phyloP scores from a whole-genome alignment of 1,140 invertebrate species.

The Idris sp. region DNA sequence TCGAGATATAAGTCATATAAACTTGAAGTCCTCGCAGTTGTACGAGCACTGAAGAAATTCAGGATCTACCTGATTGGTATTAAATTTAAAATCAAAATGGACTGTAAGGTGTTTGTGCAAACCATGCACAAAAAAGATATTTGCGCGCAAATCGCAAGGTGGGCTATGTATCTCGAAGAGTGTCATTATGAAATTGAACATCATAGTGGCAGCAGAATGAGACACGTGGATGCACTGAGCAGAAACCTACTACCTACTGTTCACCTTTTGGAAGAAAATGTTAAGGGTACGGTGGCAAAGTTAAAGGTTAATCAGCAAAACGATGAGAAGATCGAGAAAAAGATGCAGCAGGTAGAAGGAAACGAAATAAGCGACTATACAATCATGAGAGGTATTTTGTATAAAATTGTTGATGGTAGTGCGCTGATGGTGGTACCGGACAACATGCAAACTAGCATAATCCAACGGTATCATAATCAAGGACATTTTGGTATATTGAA shows the following conservation, averaged over 20 bases:
- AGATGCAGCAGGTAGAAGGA: neutral
- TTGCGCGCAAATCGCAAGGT: too few relatives aligned
- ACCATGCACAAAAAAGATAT: too few relatives aligned
- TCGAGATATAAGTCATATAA: too few relatives aligned
- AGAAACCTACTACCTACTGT: neutral
- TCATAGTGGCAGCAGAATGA: neutral
- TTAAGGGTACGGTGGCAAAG: neutral
- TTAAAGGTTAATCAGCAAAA: neutral
- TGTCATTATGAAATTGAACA: neutral
- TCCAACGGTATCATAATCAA: neutral
- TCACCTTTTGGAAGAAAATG: neutral
- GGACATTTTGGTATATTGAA: slow-evolving; percentile 1
- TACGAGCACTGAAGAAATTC: too few relatives aligned
- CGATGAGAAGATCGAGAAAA: neutral
- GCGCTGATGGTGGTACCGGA: neutral
- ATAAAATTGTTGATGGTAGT: neutral
- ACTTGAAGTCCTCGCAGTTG: too few relatives aligned
- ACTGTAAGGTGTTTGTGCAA: too few relatives aligned
- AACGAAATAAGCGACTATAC: neutral
- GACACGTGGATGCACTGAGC: slow-evolving; percentile 3
- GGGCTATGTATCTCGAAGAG: too few relatives aligned
- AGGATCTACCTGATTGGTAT: too few relatives aligned
- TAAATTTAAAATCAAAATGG: too few relatives aligned
- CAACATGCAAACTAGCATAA: neutral
- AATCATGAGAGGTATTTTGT: neutral